These are phyloP conservation scores for Tragelaphus imberbis DNA, from an alignment of 2,113 vertebrate genomes.

Conservation along the genomic window DNA sequence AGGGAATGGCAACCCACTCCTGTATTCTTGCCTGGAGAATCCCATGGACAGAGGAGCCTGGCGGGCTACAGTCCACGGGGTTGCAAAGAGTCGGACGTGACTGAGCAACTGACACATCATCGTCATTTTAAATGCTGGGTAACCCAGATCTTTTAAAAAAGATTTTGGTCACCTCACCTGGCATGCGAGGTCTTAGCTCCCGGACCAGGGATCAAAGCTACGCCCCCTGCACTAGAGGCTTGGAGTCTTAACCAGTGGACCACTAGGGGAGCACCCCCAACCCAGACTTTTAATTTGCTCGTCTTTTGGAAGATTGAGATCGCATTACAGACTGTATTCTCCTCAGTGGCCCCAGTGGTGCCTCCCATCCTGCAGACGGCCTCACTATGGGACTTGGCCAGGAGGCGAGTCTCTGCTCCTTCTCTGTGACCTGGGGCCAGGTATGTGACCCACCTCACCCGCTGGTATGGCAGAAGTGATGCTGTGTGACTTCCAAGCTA, in stretches of 20 bases:
- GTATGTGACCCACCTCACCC: not conserved
- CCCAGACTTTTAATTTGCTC: not conserved
- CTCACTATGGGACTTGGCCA: not conserved
- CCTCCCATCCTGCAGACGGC: not conserved
- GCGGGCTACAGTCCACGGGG: not conserved
- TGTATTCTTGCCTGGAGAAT: not conserved
- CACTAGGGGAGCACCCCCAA: not conserved
- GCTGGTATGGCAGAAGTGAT: not conserved
- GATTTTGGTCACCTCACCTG: not conserved
- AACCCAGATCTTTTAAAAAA: not conserved
- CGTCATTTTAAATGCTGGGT: not conserved
- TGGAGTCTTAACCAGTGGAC: not conserved
- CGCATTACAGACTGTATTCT: not conserved
- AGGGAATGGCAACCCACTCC: not conserved
- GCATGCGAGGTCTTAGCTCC: not conserved
- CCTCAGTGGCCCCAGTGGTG: rapidly evolving
- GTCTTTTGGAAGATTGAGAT: not conserved
- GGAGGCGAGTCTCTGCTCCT: not conserved
- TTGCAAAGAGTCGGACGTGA: rapidly evolving
- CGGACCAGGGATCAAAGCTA: not conserved
- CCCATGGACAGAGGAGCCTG: not conserved
- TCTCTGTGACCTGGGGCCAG: not conserved
- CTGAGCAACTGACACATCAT: not conserved
- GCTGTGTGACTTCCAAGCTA: not conserved
- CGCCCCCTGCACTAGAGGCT: not conserved